Evolutionary conservation across 2,113 vertebrate species (phyloP).

Genomic region (zebrafish (Danio rerio)): GRCz12tu NC_133181.1:43997501-43998000

Average conservation of each 20-base stretch:
- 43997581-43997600: too few relatives aligned
- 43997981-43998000: slow-evolving; percentile 61
- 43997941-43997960: slow-evolving; percentile 71
- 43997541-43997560: too few relatives aligned
- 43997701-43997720: neutral
- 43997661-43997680: neutral
- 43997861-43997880: slow-evolving; percentile 55
- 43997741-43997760: slow-evolving; percentile 48
- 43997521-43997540: too few relatives aligned
- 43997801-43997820: slow-evolving; percentile 62
- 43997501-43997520: too few relatives aligned
- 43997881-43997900: slow-evolving; percentile 35
- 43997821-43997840: slow-evolving; percentile 53
- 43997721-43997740: slow-evolving; percentile 8
- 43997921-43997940: slow-evolving; percentile 79
- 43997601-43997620: too few relatives aligned
- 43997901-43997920: slow-evolving; percentile 55
- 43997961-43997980: slow-evolving; percentile 73
- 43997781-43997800: slow-evolving; percentile 62
- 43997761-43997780: slow-evolving; percentile 69
- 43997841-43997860: slow-evolving; percentile 78
- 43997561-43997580: too few relatives aligned
- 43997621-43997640: too few relatives aligned
- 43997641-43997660: too few relatives aligned
- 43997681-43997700: neutral